Percentiles rank a stretch among this genome's conserved stretches.
Evolutionary conservation across 1,140 invertebrate genomes (phyloP).

Genomic region (Sinella curviseta): DNA sequence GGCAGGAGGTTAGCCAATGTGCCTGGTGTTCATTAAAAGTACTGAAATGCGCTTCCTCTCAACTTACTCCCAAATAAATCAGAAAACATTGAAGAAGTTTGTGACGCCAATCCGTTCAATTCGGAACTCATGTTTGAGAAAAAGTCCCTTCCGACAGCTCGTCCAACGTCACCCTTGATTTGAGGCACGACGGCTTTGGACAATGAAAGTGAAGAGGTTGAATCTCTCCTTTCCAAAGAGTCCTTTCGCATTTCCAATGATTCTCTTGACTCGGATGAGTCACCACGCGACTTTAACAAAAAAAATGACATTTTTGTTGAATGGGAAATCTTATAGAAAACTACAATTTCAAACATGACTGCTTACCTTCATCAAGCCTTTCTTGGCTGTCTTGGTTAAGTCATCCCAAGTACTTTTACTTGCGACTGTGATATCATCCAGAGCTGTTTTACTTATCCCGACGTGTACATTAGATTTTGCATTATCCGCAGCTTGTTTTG

Average conservation of each 20-base stretch:
- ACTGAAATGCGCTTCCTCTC: too few relatives aligned
- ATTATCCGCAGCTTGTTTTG: slow-evolving; percentile 83
- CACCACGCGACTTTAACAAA: slow-evolving; percentile 41
- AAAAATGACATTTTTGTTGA: not conserved
- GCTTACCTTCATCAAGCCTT: slow-evolving; percentile 74
- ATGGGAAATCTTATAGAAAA: not conserved
- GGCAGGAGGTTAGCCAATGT: not conserved
- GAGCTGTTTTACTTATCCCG: slow-evolving; percentile 73
- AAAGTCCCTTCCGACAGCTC: slow-evolving; percentile 69
- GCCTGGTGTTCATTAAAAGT: too few relatives aligned
- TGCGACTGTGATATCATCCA: slow-evolving; percentile 83
- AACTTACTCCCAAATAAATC: slow-evolving; percentile 76
- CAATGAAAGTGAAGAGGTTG: slow-evolving; percentile 32
- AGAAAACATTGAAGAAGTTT: slow-evolving; percentile 87
- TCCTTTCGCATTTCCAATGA: slow-evolving; percentile 32
- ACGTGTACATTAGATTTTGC: slow-evolving; percentile 78
- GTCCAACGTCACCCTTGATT: slow-evolving; percentile 43
- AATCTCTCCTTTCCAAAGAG: slow-evolving; percentile 43
- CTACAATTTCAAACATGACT: not conserved
- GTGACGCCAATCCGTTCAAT: slow-evolving; percentile 83
- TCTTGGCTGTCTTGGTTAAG: slow-evolving; percentile 87
- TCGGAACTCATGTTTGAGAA: slow-evolving; percentile 86
- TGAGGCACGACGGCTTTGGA: slow-evolving; percentile 38
- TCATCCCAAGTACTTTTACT: slow-evolving; percentile 82
- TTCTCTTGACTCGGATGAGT: slow-evolving; percentile 41